Conservation (phyloP, 2,888 invertebrate genomes). For the Celastrina argiolus region DNA sequence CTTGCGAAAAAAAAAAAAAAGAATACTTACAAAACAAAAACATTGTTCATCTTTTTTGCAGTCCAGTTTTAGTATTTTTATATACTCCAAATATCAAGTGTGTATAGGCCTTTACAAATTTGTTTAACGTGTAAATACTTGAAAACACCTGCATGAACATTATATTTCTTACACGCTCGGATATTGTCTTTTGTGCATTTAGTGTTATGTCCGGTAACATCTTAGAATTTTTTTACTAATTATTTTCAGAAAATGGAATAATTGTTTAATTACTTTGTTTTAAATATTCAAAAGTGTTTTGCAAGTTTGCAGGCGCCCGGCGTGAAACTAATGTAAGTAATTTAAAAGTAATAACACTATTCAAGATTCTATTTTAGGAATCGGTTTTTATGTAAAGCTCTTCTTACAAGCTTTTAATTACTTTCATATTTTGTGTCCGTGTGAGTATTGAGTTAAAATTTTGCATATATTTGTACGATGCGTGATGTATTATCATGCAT, state of each 20-base stretch:
- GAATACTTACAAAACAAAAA: too few species aligned
- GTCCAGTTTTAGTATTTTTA: too few species aligned
- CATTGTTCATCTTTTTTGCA: too few species aligned
- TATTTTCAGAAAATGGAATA: background rate
- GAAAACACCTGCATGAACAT: background rate
- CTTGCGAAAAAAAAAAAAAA: too few species aligned
- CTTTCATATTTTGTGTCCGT: too few species aligned
- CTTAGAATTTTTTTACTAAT: background rate
- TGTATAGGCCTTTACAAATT: background rate
- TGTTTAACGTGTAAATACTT: background rate
- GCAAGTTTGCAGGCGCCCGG: background rate
- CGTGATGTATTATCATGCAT: too few species aligned
- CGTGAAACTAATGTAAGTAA: background rate
- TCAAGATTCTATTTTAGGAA: too few species aligned
- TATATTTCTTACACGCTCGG: background rate
- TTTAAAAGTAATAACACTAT: background rate
- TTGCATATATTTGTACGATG: too few species aligned
- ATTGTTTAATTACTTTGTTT: background rate
- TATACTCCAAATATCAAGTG: too few species aligned
- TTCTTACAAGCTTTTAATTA: too few species aligned
- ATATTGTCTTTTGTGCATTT: background rate
- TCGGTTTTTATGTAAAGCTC: too few species aligned
- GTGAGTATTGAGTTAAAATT: too few species aligned
- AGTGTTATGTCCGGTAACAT: background rate
- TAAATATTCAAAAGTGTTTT: background rate